Percentiles rank a stretch among this genome's conserved stretches.
phyloP scores from a whole-genome alignment of 2,888 invertebrate genomes.

The Netelia virgata region DNA sequence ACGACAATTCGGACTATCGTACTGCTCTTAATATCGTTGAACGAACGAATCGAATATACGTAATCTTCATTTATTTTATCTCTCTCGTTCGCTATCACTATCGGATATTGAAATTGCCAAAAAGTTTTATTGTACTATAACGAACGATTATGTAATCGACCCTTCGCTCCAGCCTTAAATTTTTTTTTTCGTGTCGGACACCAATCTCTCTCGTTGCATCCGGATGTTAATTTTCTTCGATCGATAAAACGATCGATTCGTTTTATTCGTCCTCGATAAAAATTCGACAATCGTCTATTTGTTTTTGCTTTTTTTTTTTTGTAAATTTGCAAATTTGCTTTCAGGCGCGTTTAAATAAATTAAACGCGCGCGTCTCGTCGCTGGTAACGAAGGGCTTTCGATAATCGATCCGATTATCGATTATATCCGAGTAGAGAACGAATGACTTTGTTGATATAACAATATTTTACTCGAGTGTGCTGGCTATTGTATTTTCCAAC shows the following conservation, averaged over 20 bases:
- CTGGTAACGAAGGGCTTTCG: conserved; percentile 13
- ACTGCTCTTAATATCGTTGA: conserved; percentile 10
- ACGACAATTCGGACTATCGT: conserved; percentile 29
- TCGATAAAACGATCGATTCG: background rate
- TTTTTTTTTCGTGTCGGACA: conserved; percentile 10
- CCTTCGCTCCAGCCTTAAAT: conserved; percentile 8
- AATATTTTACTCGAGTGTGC: conserved; percentile 5
- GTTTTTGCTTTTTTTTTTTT: too few species aligned
- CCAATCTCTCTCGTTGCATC: background rate
- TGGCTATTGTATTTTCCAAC: conserved; percentile 1
- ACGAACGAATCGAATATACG: conserved; percentile 17
- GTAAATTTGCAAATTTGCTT: too few species aligned
- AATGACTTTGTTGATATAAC: conserved; percentile 16
- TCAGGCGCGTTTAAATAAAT: too few species aligned
- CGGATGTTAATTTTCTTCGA: background rate
- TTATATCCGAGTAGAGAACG: background rate
- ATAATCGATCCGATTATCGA: conserved; percentile 3
- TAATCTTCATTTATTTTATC: background rate
- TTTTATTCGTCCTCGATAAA: background rate
- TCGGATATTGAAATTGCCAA: conserved; percentile 21
- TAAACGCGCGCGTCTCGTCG: background rate
- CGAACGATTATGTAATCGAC: conserved; percentile 12
- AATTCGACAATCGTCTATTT: background rate
- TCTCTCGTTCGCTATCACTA: background rate
- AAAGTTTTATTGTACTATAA: conserved; percentile 30